Evolutionary conservation across 2,888 invertebrate genomes (phyloP).

Genomic region (Dusona sp.): DNA sequence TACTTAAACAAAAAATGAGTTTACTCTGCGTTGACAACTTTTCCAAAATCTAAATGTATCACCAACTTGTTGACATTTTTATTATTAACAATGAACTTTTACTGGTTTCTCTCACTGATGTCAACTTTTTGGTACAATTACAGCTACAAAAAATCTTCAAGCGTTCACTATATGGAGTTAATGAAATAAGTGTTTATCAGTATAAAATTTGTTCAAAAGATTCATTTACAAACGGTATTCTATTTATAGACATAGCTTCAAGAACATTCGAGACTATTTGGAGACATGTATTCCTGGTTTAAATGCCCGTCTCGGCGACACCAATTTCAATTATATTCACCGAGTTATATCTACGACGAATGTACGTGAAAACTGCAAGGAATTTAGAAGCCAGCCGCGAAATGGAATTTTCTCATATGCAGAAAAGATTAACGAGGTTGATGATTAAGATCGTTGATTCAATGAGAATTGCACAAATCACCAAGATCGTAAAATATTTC

Average conservation of each 20-base stretch:
- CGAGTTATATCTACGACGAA: neutral
- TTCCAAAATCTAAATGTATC: too few relatives aligned
- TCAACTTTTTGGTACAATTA: neutral
- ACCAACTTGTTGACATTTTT: neutral
- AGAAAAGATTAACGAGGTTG: constrained; percentile 38
- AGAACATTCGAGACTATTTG: constrained; percentile 9
- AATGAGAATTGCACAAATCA: constrained; percentile 60
- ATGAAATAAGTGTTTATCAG: neutral
- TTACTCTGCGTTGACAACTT: neutral
- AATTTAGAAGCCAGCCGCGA: neutral
- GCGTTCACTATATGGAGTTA: neutral
- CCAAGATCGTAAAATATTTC: constrained; percentile 56
- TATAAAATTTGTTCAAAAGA: neutral
- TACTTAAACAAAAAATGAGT: too few relatives aligned
- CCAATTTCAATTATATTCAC: constrained; percentile 39
- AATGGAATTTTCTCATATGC: constrained; percentile 19
- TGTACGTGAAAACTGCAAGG: constrained; percentile 5
- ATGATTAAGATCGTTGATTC: constrained; percentile 59
- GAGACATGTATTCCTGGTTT: constrained; percentile 13
- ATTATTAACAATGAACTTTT: neutral
- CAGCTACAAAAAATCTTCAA: neutral
- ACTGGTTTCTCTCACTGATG: neutral
- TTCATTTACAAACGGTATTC: neutral
- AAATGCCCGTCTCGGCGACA: constrained; percentile 16
- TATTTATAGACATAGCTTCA: constrained; percentile 40